These are phyloP conservation scores for Onychomys torridus DNA, from an alignment of 2,797 vertebrate genomes.

Conservation along the genomic window DNA sequence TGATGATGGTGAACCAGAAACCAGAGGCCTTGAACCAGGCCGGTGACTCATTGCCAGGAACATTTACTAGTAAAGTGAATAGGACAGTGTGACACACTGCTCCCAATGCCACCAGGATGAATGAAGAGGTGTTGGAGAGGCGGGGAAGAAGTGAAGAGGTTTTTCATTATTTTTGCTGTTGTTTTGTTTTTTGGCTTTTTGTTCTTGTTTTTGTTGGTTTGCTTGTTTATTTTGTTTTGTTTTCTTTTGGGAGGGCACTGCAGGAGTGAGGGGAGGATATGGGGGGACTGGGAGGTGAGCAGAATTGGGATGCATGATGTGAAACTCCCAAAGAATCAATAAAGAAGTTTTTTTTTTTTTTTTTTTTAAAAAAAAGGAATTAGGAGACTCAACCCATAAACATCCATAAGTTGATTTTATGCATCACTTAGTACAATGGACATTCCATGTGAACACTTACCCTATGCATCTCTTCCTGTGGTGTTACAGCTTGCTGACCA, in stretches of 20 bases:
- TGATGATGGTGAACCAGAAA: not conserved
- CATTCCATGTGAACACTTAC: not conserved
- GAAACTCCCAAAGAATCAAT: not conserved
- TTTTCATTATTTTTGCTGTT: not conserved
- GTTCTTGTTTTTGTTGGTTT: not conserved
- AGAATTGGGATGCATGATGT: not conserved
- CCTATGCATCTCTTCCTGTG: not conserved
- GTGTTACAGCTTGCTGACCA: not conserved
- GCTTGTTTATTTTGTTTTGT: not conserved
- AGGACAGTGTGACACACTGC: not conserved
- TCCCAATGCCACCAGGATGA: not conserved
- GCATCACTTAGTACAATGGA: not conserved
- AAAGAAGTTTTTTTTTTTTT: not conserved
- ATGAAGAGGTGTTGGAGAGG: not conserved
- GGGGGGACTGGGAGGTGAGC: not conserved
- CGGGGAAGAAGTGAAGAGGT: not conserved
- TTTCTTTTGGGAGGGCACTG: not conserved
- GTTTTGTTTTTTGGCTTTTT: too few relatives aligned
- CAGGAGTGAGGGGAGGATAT: not conserved
- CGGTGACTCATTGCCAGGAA: not conserved
- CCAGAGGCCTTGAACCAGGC: not conserved
- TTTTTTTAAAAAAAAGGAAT: not conserved
- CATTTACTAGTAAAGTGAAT: not conserved
- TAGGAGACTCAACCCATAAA: not conserved
- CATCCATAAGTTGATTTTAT: accelerated